These are phyloP conservation scores for Toxostoma redivivum DNA, from an alignment of 2,113 vertebrate genomes.

Conservation along the genomic window DNA sequence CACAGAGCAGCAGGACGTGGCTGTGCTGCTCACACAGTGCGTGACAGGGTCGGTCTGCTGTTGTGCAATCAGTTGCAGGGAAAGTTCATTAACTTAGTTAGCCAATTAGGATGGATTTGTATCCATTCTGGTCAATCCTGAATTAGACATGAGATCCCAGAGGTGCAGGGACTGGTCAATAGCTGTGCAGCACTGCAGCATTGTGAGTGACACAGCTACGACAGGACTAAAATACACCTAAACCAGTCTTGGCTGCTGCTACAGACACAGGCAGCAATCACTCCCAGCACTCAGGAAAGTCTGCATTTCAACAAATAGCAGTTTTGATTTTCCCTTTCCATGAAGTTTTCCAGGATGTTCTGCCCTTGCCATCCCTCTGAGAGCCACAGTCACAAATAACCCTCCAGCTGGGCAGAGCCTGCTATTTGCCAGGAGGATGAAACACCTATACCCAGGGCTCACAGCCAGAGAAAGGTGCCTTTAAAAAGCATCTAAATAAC, in stretches of 20 bases:
- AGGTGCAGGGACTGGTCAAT: not conserved
- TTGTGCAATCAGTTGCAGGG: not conserved
- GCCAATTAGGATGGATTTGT: constrained; percentile 3
- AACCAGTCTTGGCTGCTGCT: not conserved
- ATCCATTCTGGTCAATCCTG: not conserved
- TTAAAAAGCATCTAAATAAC: not conserved
- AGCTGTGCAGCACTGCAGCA: not conserved
- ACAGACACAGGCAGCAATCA: not conserved
- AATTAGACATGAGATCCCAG: not conserved
- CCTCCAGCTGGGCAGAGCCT: not conserved
- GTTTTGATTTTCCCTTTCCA: not conserved
- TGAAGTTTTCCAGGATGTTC: not conserved
- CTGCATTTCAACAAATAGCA: not conserved
- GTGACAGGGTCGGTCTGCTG: rapidly evolving
- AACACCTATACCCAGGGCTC: not conserved
- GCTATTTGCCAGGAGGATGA: not conserved
- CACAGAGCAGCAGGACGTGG: not conserved
- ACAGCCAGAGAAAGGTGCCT: not conserved
- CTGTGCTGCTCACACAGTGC: not conserved
- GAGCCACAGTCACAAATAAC: not conserved
- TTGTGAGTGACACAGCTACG: not conserved
- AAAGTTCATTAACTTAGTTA: not conserved
- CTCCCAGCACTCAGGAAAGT: not conserved
- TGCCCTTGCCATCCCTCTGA: not conserved
- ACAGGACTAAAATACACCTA: not conserved